phyloP scores from a whole-genome alignment of 37 sponge, comb jelly and placozoan genomes.

The Halisarca cf. caerulea region DNA sequence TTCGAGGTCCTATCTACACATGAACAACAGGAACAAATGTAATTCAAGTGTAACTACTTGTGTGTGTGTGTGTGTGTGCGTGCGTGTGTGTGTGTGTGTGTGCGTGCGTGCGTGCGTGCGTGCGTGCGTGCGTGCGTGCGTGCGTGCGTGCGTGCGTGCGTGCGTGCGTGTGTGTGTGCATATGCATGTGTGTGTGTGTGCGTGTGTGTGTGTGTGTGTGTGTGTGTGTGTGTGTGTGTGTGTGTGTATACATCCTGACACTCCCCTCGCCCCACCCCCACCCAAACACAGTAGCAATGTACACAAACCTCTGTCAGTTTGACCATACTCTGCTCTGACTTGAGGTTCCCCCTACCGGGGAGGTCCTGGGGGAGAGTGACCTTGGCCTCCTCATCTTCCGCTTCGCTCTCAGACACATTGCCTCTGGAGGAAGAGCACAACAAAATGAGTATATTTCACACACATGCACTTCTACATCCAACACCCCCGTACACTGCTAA shows the following conservation, averaged over 20 bases:
- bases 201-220: too few relatives aligned
- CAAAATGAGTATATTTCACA: neutral
- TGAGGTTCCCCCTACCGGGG: constrained; percentile 72
- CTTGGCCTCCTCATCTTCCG: constrained; percentile 56
- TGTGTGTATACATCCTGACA: neutral
- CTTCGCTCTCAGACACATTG: constrained; percentile 82
- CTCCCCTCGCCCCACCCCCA: too few relatives aligned
- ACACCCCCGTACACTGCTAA: neutral
- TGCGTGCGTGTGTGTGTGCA: too few relatives aligned
- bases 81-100: too few relatives aligned
- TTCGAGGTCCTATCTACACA: constrained; percentile 79
- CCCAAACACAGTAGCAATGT: too few relatives aligned
- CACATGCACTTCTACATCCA: neutral
- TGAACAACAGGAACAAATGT: neutral
- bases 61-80: too few relatives aligned
- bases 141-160: too few relatives aligned
- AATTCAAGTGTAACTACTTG: too few relatives aligned
- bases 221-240: too few relatives aligned
- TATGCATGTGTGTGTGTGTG: too few relatives aligned
- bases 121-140: too few relatives aligned
- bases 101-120: too few relatives aligned
- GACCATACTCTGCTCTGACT: constrained; percentile 68
- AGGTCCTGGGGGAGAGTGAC: constrained; percentile 77
- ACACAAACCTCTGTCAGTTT: constrained; percentile 68
- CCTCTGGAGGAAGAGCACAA: constrained; percentile 45